Evolutionary conservation across 2,797 vertebrate genomes (phyloP), one percentile per base, ranked within the genome.

Genomic region (Chloroceryle inda): DNA sequence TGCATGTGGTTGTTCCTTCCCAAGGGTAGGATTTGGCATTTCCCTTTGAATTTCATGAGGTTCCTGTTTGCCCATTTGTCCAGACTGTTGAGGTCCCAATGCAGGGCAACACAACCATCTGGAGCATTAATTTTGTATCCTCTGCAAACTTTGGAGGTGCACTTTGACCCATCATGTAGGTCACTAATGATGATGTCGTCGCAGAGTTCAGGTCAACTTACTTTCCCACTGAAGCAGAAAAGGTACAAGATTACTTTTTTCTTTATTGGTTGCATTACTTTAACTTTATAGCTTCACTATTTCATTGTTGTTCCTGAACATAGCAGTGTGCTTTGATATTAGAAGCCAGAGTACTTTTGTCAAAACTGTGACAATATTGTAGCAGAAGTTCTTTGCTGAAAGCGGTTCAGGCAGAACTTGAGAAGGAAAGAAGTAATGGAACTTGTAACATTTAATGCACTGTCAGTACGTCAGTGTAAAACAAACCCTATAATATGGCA

Each of bases 11-110:
- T 58, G 3, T 42, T 80, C 24, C 24, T 80, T 58, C 26, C 17
- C 11, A 42, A 26, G 16, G 31, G 17, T 12, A 71, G 52, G 24
- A 18, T 49, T 67, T 74, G 20, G 3, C 8, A 0, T 85, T 83
- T 64, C 40, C 3, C 14, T 24, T 42, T 50, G 80, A 37, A 13
- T 47, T 85, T 64, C 13, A 1, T 49, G 26, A 63, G 9, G 3
- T 83, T 82, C 19, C 33, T 50, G 11, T 52, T 42, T 89, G 49
- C 14, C 22, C 2, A 0, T 49, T 88, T 75, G 44, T 85, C 33
- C 53, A 68, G 19, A n/a, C 20, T 61, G 3, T 7, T 49, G 52
- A 76, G 67, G 22, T 59, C 33, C 0, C 0, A 59, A 1, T 7
- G 37, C 71, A 45, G 7, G 40, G 35, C 61, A 53, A 4, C 10